Evolutionary conservation across 1,140 invertebrate genomes (phyloP), one percentile per base, ranked within the genome.

Genomic region (Cydia amplana): DNA sequence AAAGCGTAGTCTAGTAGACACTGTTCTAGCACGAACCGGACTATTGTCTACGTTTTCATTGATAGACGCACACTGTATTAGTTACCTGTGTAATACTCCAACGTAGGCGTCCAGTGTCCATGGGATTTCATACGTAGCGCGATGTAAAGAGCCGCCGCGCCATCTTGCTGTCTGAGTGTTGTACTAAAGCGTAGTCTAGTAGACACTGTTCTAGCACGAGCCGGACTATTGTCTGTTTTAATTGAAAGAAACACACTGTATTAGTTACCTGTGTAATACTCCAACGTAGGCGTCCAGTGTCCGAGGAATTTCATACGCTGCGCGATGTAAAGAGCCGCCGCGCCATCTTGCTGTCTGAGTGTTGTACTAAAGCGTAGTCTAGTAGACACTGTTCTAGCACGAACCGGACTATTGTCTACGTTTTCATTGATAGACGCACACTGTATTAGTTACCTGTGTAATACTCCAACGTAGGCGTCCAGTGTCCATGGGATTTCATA

Each of bases 1-100:
- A 46, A 5, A 10, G 43, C 43, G 43, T 46, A 46, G 43, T 46
- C 43, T 46, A 32, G 32, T 32, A 32, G 4, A 1, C 97, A 97
- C 83, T 96, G 95, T 93, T 99, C 99, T 79, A 99, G 93, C 84
- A 99, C 97, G 91, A 96, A 99, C 78, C 99, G n/a, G n/a, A n/a
- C 4, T 32, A 99, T 91, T 0, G 99, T 99, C 74, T 99, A 93
- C 2, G 96, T 96, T 49, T 96, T 95, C 97, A 99, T 98, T n/a
- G 96, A 95, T 20, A 97, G 94, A 91, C 7, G 40, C 1, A 12
- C 12, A 32, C 32, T 5, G 10, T 12, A 46, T 5, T 32, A 32
- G 7, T 12, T 46, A 51, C 49, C 49, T 0, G 49, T 51, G 5
- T 18, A 18, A 18, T 18, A 18, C 49, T 18, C 49, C 78, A 99